Conservation (phyloP, 1,140 invertebrate species). For the Lasioglossum albipes region DNA sequence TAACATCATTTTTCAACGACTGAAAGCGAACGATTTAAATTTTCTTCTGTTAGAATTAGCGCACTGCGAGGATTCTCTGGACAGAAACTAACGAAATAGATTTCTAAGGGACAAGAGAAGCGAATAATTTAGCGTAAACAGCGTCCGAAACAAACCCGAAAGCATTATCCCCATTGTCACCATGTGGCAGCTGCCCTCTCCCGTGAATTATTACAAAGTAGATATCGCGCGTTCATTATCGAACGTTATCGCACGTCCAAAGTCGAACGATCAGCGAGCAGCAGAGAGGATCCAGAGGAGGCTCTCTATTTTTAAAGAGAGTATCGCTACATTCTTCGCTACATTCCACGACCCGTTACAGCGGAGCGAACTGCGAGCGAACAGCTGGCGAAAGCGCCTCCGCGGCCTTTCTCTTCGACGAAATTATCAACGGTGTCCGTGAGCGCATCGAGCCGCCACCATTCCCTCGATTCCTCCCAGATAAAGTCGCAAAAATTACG, state of each 20-base stretch:
- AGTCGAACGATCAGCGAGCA: slow-evolving; percentile 31
- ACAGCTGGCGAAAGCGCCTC: slow-evolving; percentile 54
- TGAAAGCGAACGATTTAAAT: too few species aligned
- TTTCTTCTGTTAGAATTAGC: too few species aligned
- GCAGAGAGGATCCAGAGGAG: slow-evolving; percentile 8
- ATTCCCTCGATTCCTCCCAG: slow-evolving; percentile 14
- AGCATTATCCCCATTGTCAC: not conserved
- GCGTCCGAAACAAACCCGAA: not conserved
- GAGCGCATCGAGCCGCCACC: not conserved
- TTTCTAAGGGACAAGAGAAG: too few species aligned
- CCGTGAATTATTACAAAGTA: not conserved
- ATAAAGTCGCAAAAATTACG: not conserved
- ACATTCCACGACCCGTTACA: slow-evolving; percentile 26
- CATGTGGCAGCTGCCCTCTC: too few species aligned
- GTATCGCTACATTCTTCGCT: slow-evolving; percentile 18
- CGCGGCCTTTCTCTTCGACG: slow-evolving; percentile 56
- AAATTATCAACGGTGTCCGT: slow-evolving; percentile 43
- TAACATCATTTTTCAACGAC: too few species aligned
- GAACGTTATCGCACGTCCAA: slow-evolving; percentile 44
- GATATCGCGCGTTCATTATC: slow-evolving; percentile 40
- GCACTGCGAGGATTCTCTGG: too few species aligned
- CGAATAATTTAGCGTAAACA: too few species aligned
- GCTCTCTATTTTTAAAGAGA: slow-evolving; percentile 44
- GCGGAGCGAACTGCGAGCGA: slow-evolving; percentile 12
- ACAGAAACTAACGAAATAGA: too few species aligned